Base-by-base conservation (phyloP, 2,113 vertebrate species). In the Corythornis madagascariensis region DNA sequence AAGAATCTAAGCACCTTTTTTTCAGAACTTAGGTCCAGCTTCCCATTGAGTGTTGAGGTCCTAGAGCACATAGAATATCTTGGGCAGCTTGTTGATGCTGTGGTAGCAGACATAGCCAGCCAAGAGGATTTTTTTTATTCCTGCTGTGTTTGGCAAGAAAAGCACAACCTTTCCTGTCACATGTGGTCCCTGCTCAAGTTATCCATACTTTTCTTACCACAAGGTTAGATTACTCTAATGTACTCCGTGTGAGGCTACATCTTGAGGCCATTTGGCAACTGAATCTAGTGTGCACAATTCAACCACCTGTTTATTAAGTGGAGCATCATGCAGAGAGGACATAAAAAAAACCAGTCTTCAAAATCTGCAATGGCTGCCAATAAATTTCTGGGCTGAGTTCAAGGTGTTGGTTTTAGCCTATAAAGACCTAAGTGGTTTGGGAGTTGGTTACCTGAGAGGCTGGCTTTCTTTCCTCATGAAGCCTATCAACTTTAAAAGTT, bases 241-340 rank as follows among this genome's bases (percentile, higher is more conserved):
- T 79, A 74, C 92, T 95, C 94, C n/a, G 65, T 94, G 94, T 95
- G 95, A 95, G 92, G 85, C 94, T 96, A 87, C 95, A 95, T 96
- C 96, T 96, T 96, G 96, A 96, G 94, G 91, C 91, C 87, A 96
- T 96, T 96, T 96, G 96, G 95, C 92, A 96, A 95, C 79, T 50
- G 82, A 93, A 91, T 63, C 85, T 45, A 80, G 52, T 80, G 72
- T 85, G 65, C 72, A 88, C 79, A 82, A 96, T 92, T 92, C 91
- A 93, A 91, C 96, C 94, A 96, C 94, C 96, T 96, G 94, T 95
- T 96, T 96, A 96, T 96, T 96, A 96, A 96, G 92, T 91, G 85
- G 91, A 96, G 96, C 95, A 96, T 96, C 96, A 96, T 91, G 96
- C 96, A 92, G 95, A 96, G 96, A 96, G 84, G 84, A 96, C 92